phyloP scores from a whole-genome alignment of 2,888 invertebrate genomes.

The Epirrhoe alternata region DNA sequence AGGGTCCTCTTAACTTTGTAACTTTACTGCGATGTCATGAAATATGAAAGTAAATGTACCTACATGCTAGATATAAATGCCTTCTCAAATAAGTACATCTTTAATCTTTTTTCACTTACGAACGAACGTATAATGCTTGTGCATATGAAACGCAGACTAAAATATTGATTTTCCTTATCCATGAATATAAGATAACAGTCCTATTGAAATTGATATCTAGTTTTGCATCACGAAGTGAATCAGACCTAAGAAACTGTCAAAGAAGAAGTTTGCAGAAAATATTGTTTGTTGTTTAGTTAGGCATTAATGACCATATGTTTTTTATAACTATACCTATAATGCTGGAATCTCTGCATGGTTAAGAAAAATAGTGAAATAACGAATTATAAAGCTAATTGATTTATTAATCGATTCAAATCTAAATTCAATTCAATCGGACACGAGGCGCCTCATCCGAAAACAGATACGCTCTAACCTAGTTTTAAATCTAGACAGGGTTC shows the following conservation, averaged over 20 bases:
- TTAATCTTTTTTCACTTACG: not conserved
- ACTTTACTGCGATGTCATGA: not conserved
- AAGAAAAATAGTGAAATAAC: not conserved
- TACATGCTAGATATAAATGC: too few species aligned
- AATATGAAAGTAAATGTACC: not conserved
- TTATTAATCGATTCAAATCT: conserved; percentile 6
- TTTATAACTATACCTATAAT: too few species aligned
- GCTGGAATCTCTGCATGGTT: too few species aligned
- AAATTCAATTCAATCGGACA: conserved; percentile 16
- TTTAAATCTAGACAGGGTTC: conserved; percentile 39
- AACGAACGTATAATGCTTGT: not conserved
- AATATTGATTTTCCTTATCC: too few species aligned
- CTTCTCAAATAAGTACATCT: too few species aligned
- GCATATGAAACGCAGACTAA: not conserved
- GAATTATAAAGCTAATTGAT: not conserved
- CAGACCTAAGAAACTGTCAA: too few species aligned
- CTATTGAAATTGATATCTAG: too few species aligned
- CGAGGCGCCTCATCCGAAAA: conserved; percentile 31
- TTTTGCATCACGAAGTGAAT: too few species aligned
- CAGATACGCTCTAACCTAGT: conserved; percentile 40
- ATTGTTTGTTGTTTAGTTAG: too few species aligned
- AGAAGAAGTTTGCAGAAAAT: too few species aligned
- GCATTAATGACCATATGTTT: too few species aligned
- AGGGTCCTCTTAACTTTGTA: not conserved
- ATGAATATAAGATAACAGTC: too few species aligned